These are phyloP conservation scores for Eufriesea mexicana DNA, from an alignment of 1,140 invertebrate species.

Conservation along the genomic window DNA sequence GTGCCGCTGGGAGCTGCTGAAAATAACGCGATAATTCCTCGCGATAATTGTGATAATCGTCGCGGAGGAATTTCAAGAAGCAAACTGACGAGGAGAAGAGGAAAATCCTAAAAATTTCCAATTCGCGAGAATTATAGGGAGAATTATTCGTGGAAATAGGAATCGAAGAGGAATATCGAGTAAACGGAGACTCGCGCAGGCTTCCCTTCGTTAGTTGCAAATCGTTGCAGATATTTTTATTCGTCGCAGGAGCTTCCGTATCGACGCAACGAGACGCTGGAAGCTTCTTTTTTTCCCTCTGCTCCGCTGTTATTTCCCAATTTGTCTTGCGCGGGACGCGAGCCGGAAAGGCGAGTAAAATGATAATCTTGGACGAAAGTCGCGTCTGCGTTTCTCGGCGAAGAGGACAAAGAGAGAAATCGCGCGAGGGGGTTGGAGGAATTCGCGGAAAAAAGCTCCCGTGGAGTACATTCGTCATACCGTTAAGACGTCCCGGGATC, in stretches of 20 bases:
- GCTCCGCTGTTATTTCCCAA: not conserved
- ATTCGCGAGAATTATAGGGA: not conserved
- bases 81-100: not conserved
- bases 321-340: not conserved
- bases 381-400: no score
- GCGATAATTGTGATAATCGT: conserved; percentile 5
- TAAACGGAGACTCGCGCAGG: not conserved
- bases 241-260: not conserved
- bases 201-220: not conserved
- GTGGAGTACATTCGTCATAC: no score
- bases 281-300: not conserved
- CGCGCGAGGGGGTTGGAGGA: no score
- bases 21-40: conserved; percentile 16
- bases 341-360: not conserved
- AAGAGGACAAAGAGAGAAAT: not conserved
- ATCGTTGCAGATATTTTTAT: not conserved
- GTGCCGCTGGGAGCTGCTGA: not conserved
- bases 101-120: no score
- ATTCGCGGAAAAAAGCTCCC: no score
- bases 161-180: not conserved
- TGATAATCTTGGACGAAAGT: not conserved
- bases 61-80: no score
- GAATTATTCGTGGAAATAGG: not conserved
- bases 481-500: no score
- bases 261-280: not conserved